These are phyloP conservation scores for Ostrea denselamellosa DNA, from an alignment of 1,140 invertebrate genomes.

Conservation along the genomic window DNA sequence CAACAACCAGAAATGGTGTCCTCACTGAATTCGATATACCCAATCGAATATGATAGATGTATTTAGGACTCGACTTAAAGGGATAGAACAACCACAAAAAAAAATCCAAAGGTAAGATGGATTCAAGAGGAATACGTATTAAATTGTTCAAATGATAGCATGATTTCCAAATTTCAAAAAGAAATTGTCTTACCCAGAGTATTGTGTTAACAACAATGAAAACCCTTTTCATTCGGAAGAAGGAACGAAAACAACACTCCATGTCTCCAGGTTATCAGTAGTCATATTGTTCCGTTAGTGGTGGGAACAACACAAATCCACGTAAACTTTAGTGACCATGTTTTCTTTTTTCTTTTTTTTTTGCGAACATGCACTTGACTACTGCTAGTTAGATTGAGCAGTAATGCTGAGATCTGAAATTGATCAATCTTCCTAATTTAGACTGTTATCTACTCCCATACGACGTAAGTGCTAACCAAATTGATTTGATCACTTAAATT, in stretches of 20 bases:
- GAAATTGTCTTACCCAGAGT: slow-evolving; percentile 3
- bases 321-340: background rate
- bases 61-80: no score
- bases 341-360: background rate
- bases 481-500: slow-evolving; percentile 39
- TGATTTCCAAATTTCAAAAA: no score
- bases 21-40: no score
- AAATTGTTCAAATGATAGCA: no score
- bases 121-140: no score
- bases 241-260: background rate
- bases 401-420: background rate
- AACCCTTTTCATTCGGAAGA: background rate
- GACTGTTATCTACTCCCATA: slow-evolving; percentile 2
- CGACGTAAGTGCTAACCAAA: slow-evolving; percentile 20
- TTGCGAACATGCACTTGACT: background rate
- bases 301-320: background rate
- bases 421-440: background rate
- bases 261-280: background rate
- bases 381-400: background rate
- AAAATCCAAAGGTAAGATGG: no score
- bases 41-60: no score
- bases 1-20: no score
- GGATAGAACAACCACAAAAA: no score
- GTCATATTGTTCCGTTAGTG: background rate
- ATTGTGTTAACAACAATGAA: background rate